These are phyloP conservation scores for Butorides virescens DNA, from an alignment of 2,113 vertebrate genomes.

Conservation along the genomic window DNA sequence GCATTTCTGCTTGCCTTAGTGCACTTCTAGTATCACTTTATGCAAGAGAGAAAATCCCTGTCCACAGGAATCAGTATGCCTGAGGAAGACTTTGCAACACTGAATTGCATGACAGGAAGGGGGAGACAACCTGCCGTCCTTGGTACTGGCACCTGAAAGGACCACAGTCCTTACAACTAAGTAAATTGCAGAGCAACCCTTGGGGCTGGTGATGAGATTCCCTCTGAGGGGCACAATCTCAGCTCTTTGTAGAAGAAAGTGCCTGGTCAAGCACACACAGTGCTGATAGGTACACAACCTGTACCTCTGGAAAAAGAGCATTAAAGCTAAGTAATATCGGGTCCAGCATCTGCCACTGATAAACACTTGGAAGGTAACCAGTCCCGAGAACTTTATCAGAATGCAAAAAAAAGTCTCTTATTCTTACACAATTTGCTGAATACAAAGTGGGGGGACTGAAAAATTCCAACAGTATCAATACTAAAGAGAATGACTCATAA, in stretches of 20 bases:
- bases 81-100: not conserved
- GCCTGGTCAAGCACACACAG: not conserved
- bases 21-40: not conserved
- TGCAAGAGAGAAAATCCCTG: not conserved
- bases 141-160: not conserved
- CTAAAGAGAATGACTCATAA: conserved; percentile 55
- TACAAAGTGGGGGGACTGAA: not conserved
- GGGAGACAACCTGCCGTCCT: not conserved
- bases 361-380: not conserved
- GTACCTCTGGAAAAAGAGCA: not conserved
- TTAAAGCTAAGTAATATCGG: not conserved
- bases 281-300: not conserved
- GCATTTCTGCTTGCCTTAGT: not conserved
- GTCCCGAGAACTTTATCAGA: not conserved
- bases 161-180: not conserved
- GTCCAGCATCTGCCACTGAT: not conserved
- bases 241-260: not conserved
- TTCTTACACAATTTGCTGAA: conserved; percentile 20
- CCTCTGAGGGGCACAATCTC: not conserved
- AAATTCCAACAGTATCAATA: conserved; percentile 5
- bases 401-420: not conserved
- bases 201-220: not conserved
- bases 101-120: not conserved
- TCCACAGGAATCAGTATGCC: not conserved
- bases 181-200: not conserved